Base-by-base conservation (phyloP, 2,113 vertebrate species). In the Herpetotheres cachinnans region DNA sequence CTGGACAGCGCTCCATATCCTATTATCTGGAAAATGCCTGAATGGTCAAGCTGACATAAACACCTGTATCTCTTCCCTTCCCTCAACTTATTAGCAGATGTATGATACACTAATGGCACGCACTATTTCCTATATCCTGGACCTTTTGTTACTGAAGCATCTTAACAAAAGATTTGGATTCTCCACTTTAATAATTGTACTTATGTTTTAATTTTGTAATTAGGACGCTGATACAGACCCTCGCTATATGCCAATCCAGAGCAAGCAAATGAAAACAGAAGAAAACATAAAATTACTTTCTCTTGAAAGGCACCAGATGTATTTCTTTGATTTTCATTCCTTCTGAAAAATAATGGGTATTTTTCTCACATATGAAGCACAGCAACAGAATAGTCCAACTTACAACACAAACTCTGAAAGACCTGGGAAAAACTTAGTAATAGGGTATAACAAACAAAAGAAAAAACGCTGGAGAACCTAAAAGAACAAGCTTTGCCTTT, bases 11-110 rank as follows among this genome's bases (percentile, higher is more conserved):
- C 67, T 61, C 58, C 7, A 0, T 61, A 92, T 44, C 67, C 83
- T 81, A 80, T 70, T 61, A 86, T 27, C 72, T 83, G 54, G 69
- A 93, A 85, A 86, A 76, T 4, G 18, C 63, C 13, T 49, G 67
- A 89, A 83, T 30, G 49, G 36, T 40, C 66, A 83, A 70, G 49
- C 66, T 86, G 86, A 86, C 76, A 79, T 7, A 73, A 94, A 32
- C 84, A 89, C 22, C 63, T 34, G 1, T 4, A 61, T 36, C 46
- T 93, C 83, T 70, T 89, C 52, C 78, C 62, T 50, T 71, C 70
- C 40, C 40, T 78, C 80, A 40, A 7, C 19, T n/a, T n/a, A 44
- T 17, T 30, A 77, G 44, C 59, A 94, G 72, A 83, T 17, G 36
- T 42, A 49, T 11, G 30, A 84, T 22, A 84, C 24, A 29, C 54